phyloP scores from a whole-genome alignment of 2,113 vertebrate genomes.

The Megaptera novaeangliae region DNA sequence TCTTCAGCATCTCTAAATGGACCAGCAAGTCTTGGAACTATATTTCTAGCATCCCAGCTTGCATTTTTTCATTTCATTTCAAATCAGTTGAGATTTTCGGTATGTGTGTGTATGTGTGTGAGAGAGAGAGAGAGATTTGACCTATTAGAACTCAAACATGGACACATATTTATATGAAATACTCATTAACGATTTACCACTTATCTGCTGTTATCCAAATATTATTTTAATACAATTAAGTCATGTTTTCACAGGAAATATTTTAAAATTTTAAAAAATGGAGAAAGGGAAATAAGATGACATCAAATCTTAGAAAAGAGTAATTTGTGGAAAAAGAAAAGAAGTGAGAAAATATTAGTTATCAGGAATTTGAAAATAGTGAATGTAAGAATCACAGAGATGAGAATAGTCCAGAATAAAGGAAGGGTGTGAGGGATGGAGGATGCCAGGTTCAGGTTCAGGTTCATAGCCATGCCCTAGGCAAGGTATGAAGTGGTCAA shows the following conservation, averaged over 20 bases:
- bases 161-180: background rate
- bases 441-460: background rate
- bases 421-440: background rate
- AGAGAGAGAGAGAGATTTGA: background rate
- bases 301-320: background rate
- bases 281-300: background rate
- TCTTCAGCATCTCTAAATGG: background rate
- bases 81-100: background rate
- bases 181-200: background rate
- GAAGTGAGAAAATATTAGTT: background rate
- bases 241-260: background rate
- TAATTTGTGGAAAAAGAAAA: background rate
- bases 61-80: background rate
- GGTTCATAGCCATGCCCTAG: background rate
- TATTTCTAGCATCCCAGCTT: background rate
- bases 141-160: background rate
- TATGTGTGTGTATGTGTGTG: background rate
- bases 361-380: background rate
- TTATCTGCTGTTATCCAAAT: background rate
- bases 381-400: background rate
- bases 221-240: background rate
- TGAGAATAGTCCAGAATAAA: background rate
- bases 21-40: background rate
- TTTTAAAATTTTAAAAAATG: background rate
- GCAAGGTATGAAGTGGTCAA: background rate